Conservation (phyloP, 2,888 invertebrate species). For the Panzeria rudis region DNA sequence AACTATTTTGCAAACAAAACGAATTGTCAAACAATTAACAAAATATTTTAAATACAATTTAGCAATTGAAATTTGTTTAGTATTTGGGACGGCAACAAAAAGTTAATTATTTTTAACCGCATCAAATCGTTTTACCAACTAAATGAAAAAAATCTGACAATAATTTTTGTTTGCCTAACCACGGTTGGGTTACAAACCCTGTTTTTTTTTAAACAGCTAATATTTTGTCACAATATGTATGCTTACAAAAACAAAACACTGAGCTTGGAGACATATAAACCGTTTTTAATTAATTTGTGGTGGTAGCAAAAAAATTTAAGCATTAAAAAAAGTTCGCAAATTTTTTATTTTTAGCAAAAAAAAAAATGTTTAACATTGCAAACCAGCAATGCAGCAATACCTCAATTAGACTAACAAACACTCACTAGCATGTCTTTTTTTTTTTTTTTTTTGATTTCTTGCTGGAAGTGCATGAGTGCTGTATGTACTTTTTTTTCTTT, state of each 20-base stretch:
- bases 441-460: slow-evolving; percentile 12
- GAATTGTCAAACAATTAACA: background rate
- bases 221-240: slow-evolving; percentile 20
- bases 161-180: slow-evolving; percentile 15
- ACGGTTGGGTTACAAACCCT: slow-evolving; percentile 45
- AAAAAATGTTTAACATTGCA: slow-evolving; percentile 18
- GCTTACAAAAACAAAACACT: background rate
- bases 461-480: slow-evolving; percentile 30
- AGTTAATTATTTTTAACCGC: slow-evolving; percentile 24
- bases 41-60: background rate
- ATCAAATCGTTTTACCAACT: background rate
- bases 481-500: background rate
- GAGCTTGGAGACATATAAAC: slow-evolving; percentile 45
- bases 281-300: slow-evolving; percentile 66
- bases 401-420: slow-evolving; percentile 68
- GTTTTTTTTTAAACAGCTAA: slow-evolving; percentile 5
- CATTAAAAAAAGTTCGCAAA: slow-evolving; percentile 8
- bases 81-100: slow-evolving; percentile 3
- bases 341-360: slow-evolving; percentile 12
- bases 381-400: slow-evolving; percentile 61
- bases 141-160: slow-evolving; percentile 4
- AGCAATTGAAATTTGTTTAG: background rate
- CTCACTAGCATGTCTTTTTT: slow-evolving; percentile 18
- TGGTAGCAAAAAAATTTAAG: slow-evolving; percentile 31
- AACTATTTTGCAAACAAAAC: background rate